phyloP scores from a whole-genome alignment of 2,797 vertebrate species.

The Notamacropus eugenii region DNA sequence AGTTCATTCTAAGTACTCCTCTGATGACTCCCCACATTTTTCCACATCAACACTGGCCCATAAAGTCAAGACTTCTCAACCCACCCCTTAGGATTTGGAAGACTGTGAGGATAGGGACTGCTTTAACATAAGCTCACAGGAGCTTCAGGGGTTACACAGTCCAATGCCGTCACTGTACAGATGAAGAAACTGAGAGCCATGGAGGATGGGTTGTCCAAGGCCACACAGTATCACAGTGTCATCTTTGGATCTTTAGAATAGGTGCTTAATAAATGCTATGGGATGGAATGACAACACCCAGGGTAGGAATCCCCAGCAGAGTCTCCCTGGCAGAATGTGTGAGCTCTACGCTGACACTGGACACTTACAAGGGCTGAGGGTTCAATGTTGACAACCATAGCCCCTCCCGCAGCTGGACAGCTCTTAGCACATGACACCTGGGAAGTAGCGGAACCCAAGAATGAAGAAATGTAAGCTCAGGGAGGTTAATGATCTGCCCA shows the following conservation, averaged over 20 bases:
- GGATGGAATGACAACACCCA: too few relatives aligned
- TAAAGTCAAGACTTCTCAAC: not conserved
- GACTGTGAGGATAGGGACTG: not conserved
- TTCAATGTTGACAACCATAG: too few relatives aligned
- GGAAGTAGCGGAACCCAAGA: too few relatives aligned
- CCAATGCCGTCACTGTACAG: not conserved
- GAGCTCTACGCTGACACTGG: too few relatives aligned
- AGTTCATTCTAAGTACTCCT: too few relatives aligned
- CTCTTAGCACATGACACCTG: not conserved
- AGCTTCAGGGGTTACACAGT: not conserved
- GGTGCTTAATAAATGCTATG: not conserved
- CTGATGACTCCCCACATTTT: not conserved
- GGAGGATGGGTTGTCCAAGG: not conserved
- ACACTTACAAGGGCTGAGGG: too few relatives aligned
- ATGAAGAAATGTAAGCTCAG: not conserved
- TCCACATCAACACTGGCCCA: not conserved
- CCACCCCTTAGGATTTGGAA: not conserved
- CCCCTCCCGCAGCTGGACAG: not conserved
- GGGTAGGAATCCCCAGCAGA: not conserved
- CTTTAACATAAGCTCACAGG: not conserved
- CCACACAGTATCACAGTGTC: not conserved
- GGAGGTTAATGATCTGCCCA: not conserved
- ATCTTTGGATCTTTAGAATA: not conserved
- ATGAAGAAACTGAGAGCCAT: not conserved
- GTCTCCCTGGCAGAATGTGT: not conserved